Evolutionary conservation across 2,888 invertebrate species (phyloP), one percentile per base, ranked within the genome.

Genomic region (Drosophila kuntzei): DNA sequence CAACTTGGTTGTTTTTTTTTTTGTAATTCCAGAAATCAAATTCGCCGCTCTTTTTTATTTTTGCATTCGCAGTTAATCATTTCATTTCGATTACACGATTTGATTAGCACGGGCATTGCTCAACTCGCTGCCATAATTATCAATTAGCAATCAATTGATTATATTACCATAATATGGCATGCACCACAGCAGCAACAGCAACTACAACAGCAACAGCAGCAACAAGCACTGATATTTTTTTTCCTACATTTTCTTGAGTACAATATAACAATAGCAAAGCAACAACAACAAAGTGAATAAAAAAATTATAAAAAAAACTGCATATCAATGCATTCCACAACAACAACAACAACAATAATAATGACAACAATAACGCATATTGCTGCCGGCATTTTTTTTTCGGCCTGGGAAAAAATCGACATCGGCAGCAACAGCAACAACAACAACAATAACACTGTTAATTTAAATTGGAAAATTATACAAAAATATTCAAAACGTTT

Each of bases 401-500:
- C 55, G 75, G 90, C 90, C 90, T 90, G 91, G 90, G 91, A 90
- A 90, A 90, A 90, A 81, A 79, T 82, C 72, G 79, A 59, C 76
- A 72, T 69, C 39, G 20, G 47, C 71, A 71, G 51, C 71, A 34
- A n/a, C 41, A 65, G n/a, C 51, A 36, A 27, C 71, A 71, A 39
- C 71, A 69, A 54, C 76, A 78, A 63, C 62, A 66, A 79, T 72
- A 76, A 59, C 71, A 76, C 82, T 79, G 68, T 87, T 90, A 89
- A 90, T 91, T 90, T 90, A 90, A 90, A 90, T 90, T 91, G 90
- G 90, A 89, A 91, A 90, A 91, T 90, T 90, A 90, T 90, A 90
- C 89, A 85, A 89, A 90, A 90, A 83, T 88, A 90, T 90, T 90
- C 79, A 86, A 81, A 87, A 87, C 80, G 79, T 75, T 79, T 64